Evolutionary conservation across 2,113 vertebrate species (phyloP).

Genomic region (Mus musculus): GRCm39 chr11:24393001-24393500

Average conservation of each 20-base stretch:
- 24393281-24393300: too few species aligned
- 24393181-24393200: background rate
- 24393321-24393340: too few species aligned
- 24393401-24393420: too few species aligned
- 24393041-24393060: background rate
- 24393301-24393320: too few species aligned
- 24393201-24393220: conserved; percentile 3
- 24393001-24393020: background rate
- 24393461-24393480: too few species aligned
- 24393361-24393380: too few species aligned
- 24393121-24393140: conserved; percentile 34
- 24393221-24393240: background rate
- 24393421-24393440: too few species aligned
- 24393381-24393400: too few species aligned
- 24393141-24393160: background rate
- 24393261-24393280: too few species aligned
- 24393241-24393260: background rate
- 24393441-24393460: too few species aligned
- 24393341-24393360: too few species aligned
- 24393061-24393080: background rate
- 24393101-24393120: background rate
- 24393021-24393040: background rate
- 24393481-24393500: too few species aligned
- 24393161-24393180: background rate
- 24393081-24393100: background rate